Percentiles rank a stretch among this genome's conserved stretches.
These are phyloP conservation scores for Columba guinea DNA, from an alignment of 2,797 vertebrate species.

Conservation along the genomic window DNA sequence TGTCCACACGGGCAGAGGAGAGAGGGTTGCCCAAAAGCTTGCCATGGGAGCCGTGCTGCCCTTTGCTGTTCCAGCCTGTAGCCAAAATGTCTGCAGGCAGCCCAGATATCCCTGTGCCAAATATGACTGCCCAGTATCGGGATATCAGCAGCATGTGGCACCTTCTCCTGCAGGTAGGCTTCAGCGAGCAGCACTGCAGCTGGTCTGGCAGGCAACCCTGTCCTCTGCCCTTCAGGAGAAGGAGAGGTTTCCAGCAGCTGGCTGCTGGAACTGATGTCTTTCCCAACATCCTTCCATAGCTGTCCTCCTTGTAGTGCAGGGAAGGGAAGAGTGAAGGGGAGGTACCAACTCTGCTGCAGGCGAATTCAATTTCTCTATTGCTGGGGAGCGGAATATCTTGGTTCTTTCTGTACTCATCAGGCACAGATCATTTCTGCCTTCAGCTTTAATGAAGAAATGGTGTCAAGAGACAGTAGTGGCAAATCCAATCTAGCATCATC, in stretches of 20 bases:
- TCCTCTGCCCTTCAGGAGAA: not conserved
- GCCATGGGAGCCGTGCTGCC: not conserved
- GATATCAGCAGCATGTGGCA: fast-evolving
- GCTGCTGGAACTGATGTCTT: not conserved
- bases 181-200: not conserved
- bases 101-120: fast-evolving
- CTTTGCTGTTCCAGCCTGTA: not conserved
- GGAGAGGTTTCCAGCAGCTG: not conserved
- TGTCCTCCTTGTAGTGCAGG: not conserved
- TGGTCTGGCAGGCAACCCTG: not conserved
- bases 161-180: not conserved
- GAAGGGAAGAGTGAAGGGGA: not conserved
- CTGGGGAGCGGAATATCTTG: not conserved
- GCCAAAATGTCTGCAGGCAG: not conserved
- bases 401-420: not conserved
- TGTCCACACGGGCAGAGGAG: fast-evolving
- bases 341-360: not conserved
- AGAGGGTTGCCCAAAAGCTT: not conserved
- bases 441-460: not conserved
- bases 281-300: not conserved
- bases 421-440: not conserved
- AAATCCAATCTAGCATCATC: not conserved
- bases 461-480: not conserved
- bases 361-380: not conserved
- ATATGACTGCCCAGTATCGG: fast-evolving